A percentile compares a stretch with the other conserved stretches of the same genome.
Conservation (phyloP, 2,113 vertebrate genomes). For the Pseudonaja textilis region DNA sequence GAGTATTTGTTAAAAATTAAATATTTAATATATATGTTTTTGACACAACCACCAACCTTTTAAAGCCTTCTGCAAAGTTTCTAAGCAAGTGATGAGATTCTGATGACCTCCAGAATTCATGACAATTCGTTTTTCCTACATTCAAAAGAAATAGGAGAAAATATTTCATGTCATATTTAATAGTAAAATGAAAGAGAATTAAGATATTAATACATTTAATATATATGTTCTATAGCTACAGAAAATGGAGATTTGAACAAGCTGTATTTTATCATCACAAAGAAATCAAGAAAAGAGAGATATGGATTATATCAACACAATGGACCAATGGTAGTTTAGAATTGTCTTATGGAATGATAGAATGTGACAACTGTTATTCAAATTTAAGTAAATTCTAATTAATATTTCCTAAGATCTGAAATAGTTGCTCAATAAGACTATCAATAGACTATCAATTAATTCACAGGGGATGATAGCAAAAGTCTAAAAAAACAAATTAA, state of each 20-base stretch:
- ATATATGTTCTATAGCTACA: background rate
- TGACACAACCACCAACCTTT: conserved; percentile 80
- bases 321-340: background rate
- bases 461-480: background rate
- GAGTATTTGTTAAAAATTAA: background rate
- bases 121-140: conserved; percentile 89
- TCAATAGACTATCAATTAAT: background rate
- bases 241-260: background rate
- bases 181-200: background rate
- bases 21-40: background rate
- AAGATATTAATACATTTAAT: background rate
- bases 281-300: background rate
- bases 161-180: background rate
- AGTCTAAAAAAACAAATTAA: background rate
- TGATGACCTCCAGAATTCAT: conserved; percentile 91
- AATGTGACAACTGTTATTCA: background rate
- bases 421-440: background rate
- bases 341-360: background rate
- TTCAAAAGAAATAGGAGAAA: conserved; percentile 30
- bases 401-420: background rate
- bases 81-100: conserved; percentile 90
- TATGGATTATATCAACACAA: background rate
- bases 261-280: background rate
- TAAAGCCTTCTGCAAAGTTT: conserved; percentile 93
- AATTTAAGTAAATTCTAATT: background rate